Percentiles rank a stretch among this genome's conserved stretches.
phyloP scores from a whole-genome alignment of 35 echinoderm and acorn worm genomes.

The Ptychodera flava region DNA sequence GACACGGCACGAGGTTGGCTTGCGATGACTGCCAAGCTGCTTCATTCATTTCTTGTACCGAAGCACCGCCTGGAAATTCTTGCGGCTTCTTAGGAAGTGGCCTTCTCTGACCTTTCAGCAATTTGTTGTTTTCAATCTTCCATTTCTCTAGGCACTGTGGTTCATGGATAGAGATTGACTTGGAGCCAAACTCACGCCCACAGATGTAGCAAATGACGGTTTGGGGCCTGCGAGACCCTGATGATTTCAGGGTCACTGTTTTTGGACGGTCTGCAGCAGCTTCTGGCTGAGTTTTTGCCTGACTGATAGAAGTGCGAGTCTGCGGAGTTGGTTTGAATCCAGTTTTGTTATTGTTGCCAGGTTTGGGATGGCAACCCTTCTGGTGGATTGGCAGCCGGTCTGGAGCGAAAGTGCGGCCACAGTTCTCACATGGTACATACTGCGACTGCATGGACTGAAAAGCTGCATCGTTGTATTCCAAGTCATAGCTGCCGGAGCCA shows the following conservation, averaged over 20 bases:
- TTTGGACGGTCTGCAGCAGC: neutral
- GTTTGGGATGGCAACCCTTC: conserved; percentile 35
- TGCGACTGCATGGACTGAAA: conserved; percentile 25
- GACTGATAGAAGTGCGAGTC: neutral
- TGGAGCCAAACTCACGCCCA: conserved; percentile 86
- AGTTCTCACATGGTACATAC: conserved; percentile 29
- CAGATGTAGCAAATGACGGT: conserved; percentile 91
- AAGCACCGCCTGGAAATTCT: neutral
- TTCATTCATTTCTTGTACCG: conserved; percentile 40
- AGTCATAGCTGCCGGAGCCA: neutral
- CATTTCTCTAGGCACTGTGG: conserved; percentile 93
- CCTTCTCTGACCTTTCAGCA: conserved; percentile 53
- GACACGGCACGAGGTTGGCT: conserved; percentile 70
- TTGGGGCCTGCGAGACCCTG: conserved; percentile 8
- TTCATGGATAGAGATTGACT: conserved; percentile 81
- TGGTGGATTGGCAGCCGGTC: conserved; percentile 51
- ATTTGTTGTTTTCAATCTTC: conserved; percentile 71
- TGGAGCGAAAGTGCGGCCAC: conserved; percentile 46
- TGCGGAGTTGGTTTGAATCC: neutral
- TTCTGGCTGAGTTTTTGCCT: neutral
- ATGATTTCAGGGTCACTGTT: neutral
- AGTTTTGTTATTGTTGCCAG: too few species aligned
- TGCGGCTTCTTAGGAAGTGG: conserved; percentile 66
- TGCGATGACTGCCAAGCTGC: conserved; percentile 67
- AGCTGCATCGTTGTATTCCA: conserved; percentile 53